Evolutionary conservation across 2,888 invertebrate species (phyloP).

Genomic region (Perizoma flavofasciatum): DNA sequence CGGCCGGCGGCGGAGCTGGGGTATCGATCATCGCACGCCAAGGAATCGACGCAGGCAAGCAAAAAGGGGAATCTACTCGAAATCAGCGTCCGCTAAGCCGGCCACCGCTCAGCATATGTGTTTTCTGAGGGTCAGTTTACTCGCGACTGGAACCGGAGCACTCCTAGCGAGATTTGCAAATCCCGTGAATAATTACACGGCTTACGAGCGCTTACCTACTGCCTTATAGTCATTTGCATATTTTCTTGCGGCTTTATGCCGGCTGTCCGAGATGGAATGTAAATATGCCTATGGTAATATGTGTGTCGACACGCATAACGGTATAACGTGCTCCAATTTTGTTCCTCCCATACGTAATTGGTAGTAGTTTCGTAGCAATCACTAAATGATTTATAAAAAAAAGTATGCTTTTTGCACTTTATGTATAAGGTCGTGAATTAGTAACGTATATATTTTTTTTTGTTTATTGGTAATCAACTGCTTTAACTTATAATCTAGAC

Average conservation of each 20-base stretch:
- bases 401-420: too few species aligned
- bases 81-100: constrained; percentile 80
- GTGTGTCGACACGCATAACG: constrained; percentile 33
- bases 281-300: constrained; percentile 48
- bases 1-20: constrained; percentile 73
- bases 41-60: constrained; percentile 83
- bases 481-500: too few species aligned
- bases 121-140: constrained; percentile 82
- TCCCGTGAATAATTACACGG: constrained; percentile 83
- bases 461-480: too few species aligned
- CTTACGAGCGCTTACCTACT: constrained; percentile 82
- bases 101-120: constrained; percentile 80
- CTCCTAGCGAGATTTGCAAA: constrained; percentile 79
- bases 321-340: constrained; percentile 15
- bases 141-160: constrained; percentile 73
- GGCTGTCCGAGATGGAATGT: constrained; percentile 54
- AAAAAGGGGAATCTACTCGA: constrained; percentile 82
- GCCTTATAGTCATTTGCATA: constrained; percentile 82
- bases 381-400: too few species aligned
- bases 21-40: constrained; percentile 82
- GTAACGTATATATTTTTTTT: too few species aligned
- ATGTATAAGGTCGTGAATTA: too few species aligned
- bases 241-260: constrained; percentile 78
- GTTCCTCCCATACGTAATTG: neutral
- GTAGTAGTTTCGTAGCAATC: too few species aligned